Conservation (phyloP, 2,888 invertebrate species). For the Strigamia maritima region DNA sequence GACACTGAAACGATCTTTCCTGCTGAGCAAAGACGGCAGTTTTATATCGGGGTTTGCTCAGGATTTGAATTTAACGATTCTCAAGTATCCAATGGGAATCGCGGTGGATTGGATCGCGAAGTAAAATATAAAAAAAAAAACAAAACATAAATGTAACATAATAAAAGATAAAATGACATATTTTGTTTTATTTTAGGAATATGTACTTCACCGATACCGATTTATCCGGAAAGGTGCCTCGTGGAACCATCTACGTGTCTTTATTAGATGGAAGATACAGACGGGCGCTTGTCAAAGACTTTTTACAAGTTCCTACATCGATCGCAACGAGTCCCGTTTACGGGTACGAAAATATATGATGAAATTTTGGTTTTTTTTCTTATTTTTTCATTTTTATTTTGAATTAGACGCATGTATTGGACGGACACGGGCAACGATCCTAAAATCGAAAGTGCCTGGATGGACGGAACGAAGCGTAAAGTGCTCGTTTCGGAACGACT, state of each 20-base stretch:
- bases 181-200: constrained; percentile 58
- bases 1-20: constrained; percentile 85
- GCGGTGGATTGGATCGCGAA: constrained; percentile 90
- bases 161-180: not conserved
- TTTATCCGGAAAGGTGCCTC: constrained; percentile 52
- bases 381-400: not conserved
- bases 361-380: not conserved
- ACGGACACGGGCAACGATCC: constrained; percentile 85
- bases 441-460: constrained; percentile 71
- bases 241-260: constrained; percentile 72
- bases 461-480: constrained; percentile 68
- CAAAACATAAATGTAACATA: not conserved
- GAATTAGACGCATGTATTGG: constrained; percentile 68
- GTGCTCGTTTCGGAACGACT: constrained; percentile 74
- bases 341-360: constrained; percentile 51
- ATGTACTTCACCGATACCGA: constrained; percentile 91
- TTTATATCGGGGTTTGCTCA: constrained; percentile 76
- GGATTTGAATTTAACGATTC: constrained; percentile 72
- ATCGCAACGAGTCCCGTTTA: constrained; percentile 70
- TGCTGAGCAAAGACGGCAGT: constrained; percentile 61
- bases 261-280: constrained; percentile 85
- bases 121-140: no score
- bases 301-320: constrained; percentile 79
- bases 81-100: constrained; percentile 75
- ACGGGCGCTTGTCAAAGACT: constrained; percentile 67